Evolutionary conservation across 2,888 invertebrate species (phyloP).

Genomic region (Slavum lentiscoides): DNA sequence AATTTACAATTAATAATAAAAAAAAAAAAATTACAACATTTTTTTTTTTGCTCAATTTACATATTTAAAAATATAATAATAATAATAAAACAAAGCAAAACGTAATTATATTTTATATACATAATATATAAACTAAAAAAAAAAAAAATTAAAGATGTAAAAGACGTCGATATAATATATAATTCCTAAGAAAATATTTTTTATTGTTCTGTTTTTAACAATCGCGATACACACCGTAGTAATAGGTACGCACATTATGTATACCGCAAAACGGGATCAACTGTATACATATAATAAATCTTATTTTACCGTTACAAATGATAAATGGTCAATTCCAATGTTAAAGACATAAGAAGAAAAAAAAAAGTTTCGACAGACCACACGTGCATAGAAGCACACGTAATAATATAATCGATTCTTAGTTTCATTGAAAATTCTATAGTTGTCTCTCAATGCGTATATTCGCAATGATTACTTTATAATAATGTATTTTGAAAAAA

Average conservation of each 20-base stretch:
- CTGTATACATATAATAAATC: not conserved
- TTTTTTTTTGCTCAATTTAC: constrained; percentile 37
- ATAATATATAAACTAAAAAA: constrained; percentile 1
- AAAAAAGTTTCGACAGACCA: not conserved
- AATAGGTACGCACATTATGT: not conserved
- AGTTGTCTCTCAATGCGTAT: not conserved
- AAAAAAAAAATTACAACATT: constrained; percentile 17
- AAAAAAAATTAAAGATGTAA: constrained; percentile 14
- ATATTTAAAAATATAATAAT: constrained; percentile 18
- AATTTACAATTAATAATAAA: constrained; percentile 43
- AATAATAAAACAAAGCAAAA: constrained; percentile 42
- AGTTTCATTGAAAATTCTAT: no score
- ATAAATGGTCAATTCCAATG: constrained; percentile 34
- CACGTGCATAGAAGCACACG: no score
- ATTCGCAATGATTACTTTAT: no score
- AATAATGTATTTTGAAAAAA: not conserved
- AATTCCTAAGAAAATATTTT: constrained; percentile 34
- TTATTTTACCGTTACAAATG: constrained; percentile 6
- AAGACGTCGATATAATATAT: constrained; percentile 4
- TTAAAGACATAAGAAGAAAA: not conserved
- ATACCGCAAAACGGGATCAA: not conserved
- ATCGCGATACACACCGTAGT: not conserved
- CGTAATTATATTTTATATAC: constrained; percentile 37
- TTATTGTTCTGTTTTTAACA: constrained; percentile 31
- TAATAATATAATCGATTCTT: not conserved